Evolutionary conservation across 2,113 vertebrate species (phyloP), one percentile per base, ranked within the genome.

Genomic region (Dicentrarchus labrax): DNA sequence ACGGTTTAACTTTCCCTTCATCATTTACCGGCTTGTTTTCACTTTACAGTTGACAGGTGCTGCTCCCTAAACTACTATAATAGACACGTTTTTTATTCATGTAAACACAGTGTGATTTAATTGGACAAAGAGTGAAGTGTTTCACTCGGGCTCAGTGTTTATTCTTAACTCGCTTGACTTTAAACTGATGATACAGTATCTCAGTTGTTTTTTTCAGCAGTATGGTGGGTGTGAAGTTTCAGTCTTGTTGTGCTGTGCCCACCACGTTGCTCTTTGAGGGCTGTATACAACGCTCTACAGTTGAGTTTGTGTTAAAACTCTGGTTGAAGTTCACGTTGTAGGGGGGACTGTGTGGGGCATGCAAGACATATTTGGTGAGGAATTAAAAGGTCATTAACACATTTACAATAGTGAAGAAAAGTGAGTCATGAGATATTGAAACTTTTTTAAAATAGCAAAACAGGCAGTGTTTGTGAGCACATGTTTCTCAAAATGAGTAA

Each of bases 1-100:
- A 70, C 83, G 88, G 22, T 78, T 87, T 54, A 82, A 89, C 83
- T 74, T 80, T 81, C 19, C 57, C 38, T 57, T 68, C 54, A 69
- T 76, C 48, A 21, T 65, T 61, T 19, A 77, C 38, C 24, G 8
- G n/a, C 45, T 41, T 65, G 59, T 24, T 80, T 78, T 59, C 60
- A 47, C 54, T 77, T 64, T 5, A 39, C 48, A 68, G 62, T 36
- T 4, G 0, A 69, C 15, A 47, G 17, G 30, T 19, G n/a, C 66
- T 21, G 16, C 60, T 65, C 43, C 56, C 45, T 45, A 6, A n/a
- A 43, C 4, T 1, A n/a, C 21, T 36, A 6, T 59, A 30, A 21
- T 1, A 7, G 57, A 50, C 50, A 62, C n/a, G 43, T 47, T 21
- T 61, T 13, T 36, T 71, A 10, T 47, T 61, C 43, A 8, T n/a